These are phyloP conservation scores for Drosophila kanapiae DNA, from an alignment of 1,140 invertebrate genomes.

Conservation along the genomic window DNA sequence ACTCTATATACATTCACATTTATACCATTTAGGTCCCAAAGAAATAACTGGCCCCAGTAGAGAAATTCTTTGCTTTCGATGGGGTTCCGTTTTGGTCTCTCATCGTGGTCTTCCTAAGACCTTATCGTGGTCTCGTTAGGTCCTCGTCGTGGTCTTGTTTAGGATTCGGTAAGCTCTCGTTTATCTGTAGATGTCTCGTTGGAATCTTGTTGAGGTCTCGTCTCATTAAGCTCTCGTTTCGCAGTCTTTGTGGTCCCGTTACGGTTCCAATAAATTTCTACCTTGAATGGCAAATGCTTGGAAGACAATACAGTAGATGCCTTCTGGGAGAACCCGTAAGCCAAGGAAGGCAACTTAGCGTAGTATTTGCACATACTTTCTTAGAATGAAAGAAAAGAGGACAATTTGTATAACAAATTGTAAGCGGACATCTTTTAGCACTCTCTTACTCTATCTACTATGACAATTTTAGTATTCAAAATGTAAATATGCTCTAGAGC, in stretches of 20 bases:
- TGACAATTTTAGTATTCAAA: too few species aligned
- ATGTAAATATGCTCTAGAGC: neutral
- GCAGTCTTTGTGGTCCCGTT: neutral
- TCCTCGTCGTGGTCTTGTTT: neutral
- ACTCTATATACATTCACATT: neutral
- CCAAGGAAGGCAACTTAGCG: neutral
- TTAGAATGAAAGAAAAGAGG: constrained; percentile 8
- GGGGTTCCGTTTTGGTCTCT: neutral
- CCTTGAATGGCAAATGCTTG: neutral
- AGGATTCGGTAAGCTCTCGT: too few species aligned
- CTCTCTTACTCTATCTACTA: neutral
- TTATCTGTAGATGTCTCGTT: neutral
- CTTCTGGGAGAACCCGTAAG: neutral
- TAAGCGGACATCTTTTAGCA: neutral
- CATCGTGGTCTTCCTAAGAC: neutral
- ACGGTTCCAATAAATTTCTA: neutral
- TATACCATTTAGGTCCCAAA: neutral
- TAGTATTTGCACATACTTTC: neutral
- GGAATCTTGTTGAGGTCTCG: neutral
- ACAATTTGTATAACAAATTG: neutral
- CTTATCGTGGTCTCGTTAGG: neutral
- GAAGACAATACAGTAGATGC: neutral
- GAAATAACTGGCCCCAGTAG: neutral
- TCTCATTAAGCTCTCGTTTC: neutral
- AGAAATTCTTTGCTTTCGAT: neutral